Evolutionary conservation across 2,113 vertebrate species (phyloP), one percentile per base, ranked within the genome.

Genomic region (Upupa epops): DNA sequence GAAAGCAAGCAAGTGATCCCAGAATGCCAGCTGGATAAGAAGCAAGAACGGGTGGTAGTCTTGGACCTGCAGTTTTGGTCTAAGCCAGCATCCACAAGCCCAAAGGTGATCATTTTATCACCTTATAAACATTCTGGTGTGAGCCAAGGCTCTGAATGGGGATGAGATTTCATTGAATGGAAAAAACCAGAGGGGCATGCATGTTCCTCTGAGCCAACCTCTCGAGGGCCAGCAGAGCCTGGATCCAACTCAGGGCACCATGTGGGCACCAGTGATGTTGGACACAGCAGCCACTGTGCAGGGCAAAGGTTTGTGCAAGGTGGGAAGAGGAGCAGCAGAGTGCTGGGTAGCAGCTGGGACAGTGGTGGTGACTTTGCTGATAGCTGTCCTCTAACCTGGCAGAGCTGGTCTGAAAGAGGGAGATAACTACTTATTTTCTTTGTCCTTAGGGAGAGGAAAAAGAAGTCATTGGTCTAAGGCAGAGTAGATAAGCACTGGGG

Each of bases 31-130:
- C 74, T 92, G 91, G 83, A 83, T 72, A 58, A 61, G 42, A 61
- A 86, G 55, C 54, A 90, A 51, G 68, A 89, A 55, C 40, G 37
- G 59, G 83, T 89, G 66, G 70, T 82, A 81, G 64, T 68, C 54
- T 79, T 1, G 1, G 60, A 25, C n/a, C 73, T 80, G 58, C n/a
- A 86, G 58, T 70, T 90, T 64, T 83, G 65, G 65, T 49, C 54
- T 86, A 86, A 94, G 70, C 76, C 66, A 96, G 66, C 40, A 79
- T 40, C 46, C 49, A 70, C 0, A 1, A 82, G 46, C 29, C 58
- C 66, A 72, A 87, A 90, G 70, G 71, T 95, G 74, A 81, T 63
- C 25, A 31, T 95, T 92, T 86, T 94, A 84, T 88, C 86, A 82
- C 74, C 46, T 94, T 66, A 36, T 89, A 90, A 93, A 91, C 81